Base-by-base conservation (phyloP, 2,797 vertebrate genomes). In the Sebastes trivittatus region DNA sequence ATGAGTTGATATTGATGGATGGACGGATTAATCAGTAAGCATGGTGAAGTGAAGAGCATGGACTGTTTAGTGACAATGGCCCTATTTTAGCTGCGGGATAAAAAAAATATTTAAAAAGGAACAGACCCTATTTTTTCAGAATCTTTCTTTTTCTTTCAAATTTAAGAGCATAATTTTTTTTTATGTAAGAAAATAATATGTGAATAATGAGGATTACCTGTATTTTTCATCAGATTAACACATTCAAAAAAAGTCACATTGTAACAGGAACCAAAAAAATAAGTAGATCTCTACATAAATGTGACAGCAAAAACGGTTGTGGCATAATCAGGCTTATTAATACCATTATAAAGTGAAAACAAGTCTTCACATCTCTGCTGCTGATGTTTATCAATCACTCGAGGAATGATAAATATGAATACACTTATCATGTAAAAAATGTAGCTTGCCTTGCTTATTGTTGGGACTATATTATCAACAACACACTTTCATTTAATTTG, bases 1-100 rank as follows among this genome's bases (percentile, higher is more conserved):
- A 85, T 84, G 84, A 85, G 78, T n/a, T 78, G 88, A 85, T 88
- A 66, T 82, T 91, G 90, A 93, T 84, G 83, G 89, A 94, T 85
- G 77, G 76, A 70, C 72, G 55, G 82, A 88, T 86, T 88, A 82
- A 90, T 92, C 85, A 87, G 89, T 89, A 88, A 89, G 72, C 85
- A 25, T 2, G 49, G 34, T 36, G 11, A 34, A 29, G 62, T 63
- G 69, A 72, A 78, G 76, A 64, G 27, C 52, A 34, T 5, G 49
- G 7, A 72, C 25, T 3, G 16, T 29, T 22, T 1, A 13, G 3
- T 38, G 29, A 87, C 56, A 71, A 66, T 72, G 54, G 76, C 2
- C 55, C 46, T 13, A 3, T 42, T 56, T 66, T 11, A 13, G 13
- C 18, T 55, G 30, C 27, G 23, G 11, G 6, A 20, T 25, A 36